Evolutionary conservation across 1,140 invertebrate species (phyloP), one percentile per base, ranked within the genome.

Genomic region (Diabrotica undecimpunctata): DNA sequence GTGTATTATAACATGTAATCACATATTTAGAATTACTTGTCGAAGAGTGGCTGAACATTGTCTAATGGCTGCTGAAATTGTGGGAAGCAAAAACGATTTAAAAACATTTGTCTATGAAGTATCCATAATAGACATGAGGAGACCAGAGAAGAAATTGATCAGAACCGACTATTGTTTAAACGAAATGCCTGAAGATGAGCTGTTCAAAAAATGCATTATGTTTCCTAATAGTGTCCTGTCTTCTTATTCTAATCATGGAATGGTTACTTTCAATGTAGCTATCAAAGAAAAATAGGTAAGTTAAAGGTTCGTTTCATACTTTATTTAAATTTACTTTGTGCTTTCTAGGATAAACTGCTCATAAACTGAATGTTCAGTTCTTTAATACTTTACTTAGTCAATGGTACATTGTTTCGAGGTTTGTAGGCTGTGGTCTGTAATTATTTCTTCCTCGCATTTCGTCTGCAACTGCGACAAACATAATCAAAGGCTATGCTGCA

Each of bases 151-250:
- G 50, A 68, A 70, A 54, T 38, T 75, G 38, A 73, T 72, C 12
- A 64, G 69, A 35, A 69, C 68, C 9, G 72, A 75, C 65, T 64
- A 73, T 11, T 75, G 73, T 65, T 66, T 73, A 12, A 72, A 69
- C 55, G 68, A 73, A 61, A 72, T 70, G 39, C 66, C 66, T 38
- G 62, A 65, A 51, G 72, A 73, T 14, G 70, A 72, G 25, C 55
- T 75, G 55, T 72, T 75, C 64, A 73, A 73, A 60, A 70, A 68
- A 62, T 73, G 72, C 56, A 67, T 72, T 35, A 66, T 69, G 58
- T 66, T 75, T 54, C 73, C 72, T 6, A 73, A 71, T 41, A 72
- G 60, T 61, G 68, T 70, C 11, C 51, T 75, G 13, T 66, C 68
- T 25, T 70, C 68, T 8, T 75, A 73, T 61, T 65, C 68, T n/a